Conservation (phyloP, 2,888 invertebrate species). For the Leptogaster cylindrica region DNA sequence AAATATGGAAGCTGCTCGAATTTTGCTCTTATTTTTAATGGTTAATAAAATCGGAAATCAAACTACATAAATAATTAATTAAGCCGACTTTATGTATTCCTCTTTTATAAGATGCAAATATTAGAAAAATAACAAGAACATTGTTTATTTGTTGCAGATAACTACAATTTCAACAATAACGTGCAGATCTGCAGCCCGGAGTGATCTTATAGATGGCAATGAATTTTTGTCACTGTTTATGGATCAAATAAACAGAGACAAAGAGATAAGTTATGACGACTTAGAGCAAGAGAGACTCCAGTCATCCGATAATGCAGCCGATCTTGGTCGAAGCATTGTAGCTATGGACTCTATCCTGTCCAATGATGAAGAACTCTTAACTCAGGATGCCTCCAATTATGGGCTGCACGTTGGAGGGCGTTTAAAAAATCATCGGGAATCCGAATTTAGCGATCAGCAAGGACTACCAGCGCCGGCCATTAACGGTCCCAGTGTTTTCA, state of each 20-base stretch:
- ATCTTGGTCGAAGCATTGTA: background rate
- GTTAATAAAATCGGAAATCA: no score
- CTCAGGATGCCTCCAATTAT: slow-evolving; percentile 47
- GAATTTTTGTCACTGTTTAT: slow-evolving; percentile 59
- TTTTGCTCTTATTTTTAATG: no score
- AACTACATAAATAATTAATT: no score
- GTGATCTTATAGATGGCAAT: slow-evolving; percentile 59
- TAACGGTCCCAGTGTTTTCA: background rate
- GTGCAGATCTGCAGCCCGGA: slow-evolving; percentile 49
- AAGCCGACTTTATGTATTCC: background rate
- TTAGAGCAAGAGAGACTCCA: slow-evolving; percentile 2
- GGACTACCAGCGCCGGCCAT: background rate
- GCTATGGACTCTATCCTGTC: slow-evolving; percentile 36
- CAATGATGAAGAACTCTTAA: slow-evolving; percentile 46
- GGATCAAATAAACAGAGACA: slow-evolving; percentile 48
- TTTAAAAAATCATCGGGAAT: slow-evolving; percentile 48
- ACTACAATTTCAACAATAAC: slow-evolving; percentile 6
- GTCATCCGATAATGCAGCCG: background rate
- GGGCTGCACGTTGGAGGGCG: slow-evolving; percentile 15
- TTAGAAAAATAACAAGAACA: background rate
- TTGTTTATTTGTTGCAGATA: slow-evolving; percentile 16
- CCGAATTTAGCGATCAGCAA: background rate
- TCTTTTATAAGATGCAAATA: background rate
- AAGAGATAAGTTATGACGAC: slow-evolving; percentile 23
- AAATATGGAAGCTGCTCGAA: no score